Evolutionary conservation across 2,113 vertebrate genomes (phyloP).

Genomic region (Elaphurus davidianus): DNA sequence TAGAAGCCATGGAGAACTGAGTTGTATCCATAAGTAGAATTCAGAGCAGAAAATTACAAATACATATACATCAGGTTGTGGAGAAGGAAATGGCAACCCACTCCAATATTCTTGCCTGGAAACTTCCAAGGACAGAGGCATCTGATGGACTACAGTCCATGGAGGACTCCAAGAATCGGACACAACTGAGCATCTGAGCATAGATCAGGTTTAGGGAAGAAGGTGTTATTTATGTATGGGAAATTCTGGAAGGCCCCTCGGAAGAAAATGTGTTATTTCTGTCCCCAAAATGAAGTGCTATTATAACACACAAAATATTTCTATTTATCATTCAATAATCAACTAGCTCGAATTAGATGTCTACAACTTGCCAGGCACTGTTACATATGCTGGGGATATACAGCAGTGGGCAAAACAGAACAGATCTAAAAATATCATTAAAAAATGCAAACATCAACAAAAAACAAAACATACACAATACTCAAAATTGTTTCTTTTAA

Average conservation of each 20-base stretch:
- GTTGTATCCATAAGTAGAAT: not conserved
- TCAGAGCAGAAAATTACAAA: not conserved
- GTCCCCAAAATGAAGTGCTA: not conserved
- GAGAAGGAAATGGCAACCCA: not conserved
- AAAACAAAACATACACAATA: not conserved
- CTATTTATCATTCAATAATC: not conserved
- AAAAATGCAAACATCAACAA: not conserved
- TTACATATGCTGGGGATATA: not conserved
- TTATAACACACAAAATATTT: not conserved
- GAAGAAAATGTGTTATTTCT: not conserved
- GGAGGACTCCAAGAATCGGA: not conserved
- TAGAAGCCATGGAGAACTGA: not conserved
- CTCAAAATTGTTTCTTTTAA: not conserved
- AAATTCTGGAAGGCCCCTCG: not conserved
- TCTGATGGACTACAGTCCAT: not conserved
- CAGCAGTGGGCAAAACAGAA: not conserved
- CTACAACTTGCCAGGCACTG: not conserved
- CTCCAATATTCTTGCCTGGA: not conserved
- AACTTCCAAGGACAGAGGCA: not conserved
- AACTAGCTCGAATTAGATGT: not conserved
- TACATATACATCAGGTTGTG: not conserved
- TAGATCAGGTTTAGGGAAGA: not conserved
- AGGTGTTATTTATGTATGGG: not conserved
- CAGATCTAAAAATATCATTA: not conserved
- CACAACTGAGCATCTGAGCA: not conserved